phyloP scores from a whole-genome alignment of 2,888 invertebrate species.

The Leptothorax acervorum region DNA sequence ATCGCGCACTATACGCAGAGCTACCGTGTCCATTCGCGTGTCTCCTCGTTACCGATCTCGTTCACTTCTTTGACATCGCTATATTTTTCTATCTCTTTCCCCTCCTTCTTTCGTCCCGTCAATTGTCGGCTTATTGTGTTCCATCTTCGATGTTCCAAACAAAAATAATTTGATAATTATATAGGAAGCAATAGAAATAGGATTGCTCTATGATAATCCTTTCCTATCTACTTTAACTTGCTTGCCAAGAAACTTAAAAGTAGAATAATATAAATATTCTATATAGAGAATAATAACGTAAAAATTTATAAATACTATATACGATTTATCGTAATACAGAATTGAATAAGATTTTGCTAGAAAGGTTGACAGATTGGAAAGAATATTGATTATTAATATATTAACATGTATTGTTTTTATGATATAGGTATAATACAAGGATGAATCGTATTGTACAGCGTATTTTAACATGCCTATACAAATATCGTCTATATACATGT shows the following conservation, averaged over 20 bases:
- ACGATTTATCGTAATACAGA: not conserved
- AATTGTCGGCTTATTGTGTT: not conserved
- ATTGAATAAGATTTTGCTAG: not conserved
- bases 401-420: not conserved
- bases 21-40: conserved; percentile 58
- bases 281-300: not conserved
- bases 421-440: not conserved
- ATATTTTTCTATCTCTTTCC: not conserved
- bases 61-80: conserved; percentile 36
- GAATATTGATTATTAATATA: not conserved
- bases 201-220: not conserved
- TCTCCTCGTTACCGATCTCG: conserved; percentile 49
- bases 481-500: not conserved
- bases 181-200: not conserved
- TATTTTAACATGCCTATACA: not conserved
- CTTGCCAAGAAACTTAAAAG: not conserved
- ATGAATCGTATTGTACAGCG: not conserved
- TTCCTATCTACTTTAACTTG: not conserved
- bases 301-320: not conserved
- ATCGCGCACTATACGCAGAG: conserved; percentile 42
- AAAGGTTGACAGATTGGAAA: not conserved
- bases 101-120: not conserved
- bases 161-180: conserved; percentile 31
- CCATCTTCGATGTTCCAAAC: not conserved
- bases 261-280: not conserved